Evolutionary conservation across 2,888 invertebrate species (phyloP).

Genomic region (Nasonovia ribisnigri): DNA sequence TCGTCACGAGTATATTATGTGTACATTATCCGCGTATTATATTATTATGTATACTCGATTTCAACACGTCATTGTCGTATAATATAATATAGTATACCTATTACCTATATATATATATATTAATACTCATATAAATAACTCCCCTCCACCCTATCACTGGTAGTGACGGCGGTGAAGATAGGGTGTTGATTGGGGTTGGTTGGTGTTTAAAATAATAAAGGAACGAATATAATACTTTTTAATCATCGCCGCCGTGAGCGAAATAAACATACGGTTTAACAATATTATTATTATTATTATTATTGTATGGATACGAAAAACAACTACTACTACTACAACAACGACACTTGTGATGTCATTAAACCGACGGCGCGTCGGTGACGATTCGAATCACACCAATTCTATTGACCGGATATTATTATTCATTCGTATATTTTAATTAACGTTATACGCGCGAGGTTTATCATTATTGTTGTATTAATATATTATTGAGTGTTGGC

Average conservation of each 20-base stretch:
- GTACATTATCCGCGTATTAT: not conserved
- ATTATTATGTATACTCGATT: not conserved
- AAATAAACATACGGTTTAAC: not conserved
- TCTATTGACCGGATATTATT: not conserved
- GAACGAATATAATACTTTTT: not conserved
- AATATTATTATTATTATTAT: no score
- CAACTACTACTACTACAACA: no score
- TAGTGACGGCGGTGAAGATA: not conserved
- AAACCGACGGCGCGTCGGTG: not conserved
- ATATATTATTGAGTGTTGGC: not conserved
- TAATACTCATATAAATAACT: not conserved
- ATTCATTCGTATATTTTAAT: conserved; percentile 1
- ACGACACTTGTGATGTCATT: not conserved
- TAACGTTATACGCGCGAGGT: not conserved
- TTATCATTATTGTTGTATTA: not conserved
- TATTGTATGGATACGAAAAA: no score
- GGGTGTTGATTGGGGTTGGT: not conserved
- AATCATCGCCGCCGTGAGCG: not conserved
- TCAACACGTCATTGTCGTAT: not conserved
- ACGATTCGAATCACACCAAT: not conserved
- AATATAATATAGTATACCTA: not conserved
- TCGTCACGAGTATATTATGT: not conserved
- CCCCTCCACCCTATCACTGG: not conserved
- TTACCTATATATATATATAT: no score
- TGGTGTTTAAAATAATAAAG: not conserved